Percentiles rank a stretch among this genome's conserved stretches.
Conservation (phyloP, 2,113 vertebrate genomes). For the Dipodomys ordii region DNA sequence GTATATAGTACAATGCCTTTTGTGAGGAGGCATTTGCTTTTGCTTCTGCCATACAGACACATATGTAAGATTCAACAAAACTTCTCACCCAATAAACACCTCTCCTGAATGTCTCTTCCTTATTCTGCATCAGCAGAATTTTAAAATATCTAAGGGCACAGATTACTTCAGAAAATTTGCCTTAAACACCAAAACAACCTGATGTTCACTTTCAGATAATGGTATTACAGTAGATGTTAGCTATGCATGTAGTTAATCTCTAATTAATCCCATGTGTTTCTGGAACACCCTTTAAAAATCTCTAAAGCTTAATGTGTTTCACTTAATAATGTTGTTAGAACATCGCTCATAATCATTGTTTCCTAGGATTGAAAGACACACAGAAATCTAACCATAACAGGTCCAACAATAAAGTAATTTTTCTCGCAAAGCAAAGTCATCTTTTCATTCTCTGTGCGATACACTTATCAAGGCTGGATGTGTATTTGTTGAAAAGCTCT, state of each 20-base stretch:
- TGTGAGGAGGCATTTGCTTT: neutral
- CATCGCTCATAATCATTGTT: neutral
- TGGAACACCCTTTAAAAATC: neutral
- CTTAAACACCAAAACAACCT: neutral
- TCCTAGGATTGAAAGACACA: neutral
- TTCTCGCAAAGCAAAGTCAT: conserved; percentile 11
- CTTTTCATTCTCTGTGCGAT: neutral
- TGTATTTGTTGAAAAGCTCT: neutral
- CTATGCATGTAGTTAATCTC: neutral
- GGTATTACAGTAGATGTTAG: neutral
- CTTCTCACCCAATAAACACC: neutral
- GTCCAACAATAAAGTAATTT: conserved; percentile 34
- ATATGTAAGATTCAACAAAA: neutral
- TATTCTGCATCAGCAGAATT: neutral
- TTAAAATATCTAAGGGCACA: neutral
- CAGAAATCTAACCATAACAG: neutral
- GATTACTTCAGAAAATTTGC: neutral
- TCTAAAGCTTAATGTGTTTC: neutral
- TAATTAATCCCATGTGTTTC: neutral
- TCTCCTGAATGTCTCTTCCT: neutral
- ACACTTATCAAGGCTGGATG: neutral
- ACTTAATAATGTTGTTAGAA: neutral
- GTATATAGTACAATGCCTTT: neutral
- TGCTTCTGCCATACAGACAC: neutral
- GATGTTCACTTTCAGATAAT: neutral